Percentiles rank a stretch among this genome's conserved stretches.
These are phyloP conservation scores for Caenorhabditis sinica DNA, from an alignment of 2,888 invertebrate species.

Conservation along the genomic window DNA sequence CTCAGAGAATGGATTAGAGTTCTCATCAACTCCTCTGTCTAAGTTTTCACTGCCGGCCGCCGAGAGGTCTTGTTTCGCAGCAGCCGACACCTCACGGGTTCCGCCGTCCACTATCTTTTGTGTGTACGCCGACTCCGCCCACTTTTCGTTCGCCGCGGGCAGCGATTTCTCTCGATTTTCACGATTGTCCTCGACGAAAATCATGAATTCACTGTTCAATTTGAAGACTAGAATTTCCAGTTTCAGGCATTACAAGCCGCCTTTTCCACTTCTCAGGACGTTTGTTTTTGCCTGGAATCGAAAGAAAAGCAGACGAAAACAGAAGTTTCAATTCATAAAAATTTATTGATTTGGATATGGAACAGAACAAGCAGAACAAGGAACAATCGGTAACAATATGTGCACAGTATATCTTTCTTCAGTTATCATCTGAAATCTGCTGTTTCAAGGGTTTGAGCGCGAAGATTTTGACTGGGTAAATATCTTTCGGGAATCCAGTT, in stretches of 20 bases:
- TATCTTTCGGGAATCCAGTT: conserved; percentile 91
- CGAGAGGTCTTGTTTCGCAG: conserved; percentile 12
- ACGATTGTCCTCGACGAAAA: too few species aligned
- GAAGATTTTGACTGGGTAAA: conserved; percentile 85
- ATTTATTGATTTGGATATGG: conserved; percentile 1
- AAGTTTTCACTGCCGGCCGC: neutral
- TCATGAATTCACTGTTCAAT: too few species aligned
- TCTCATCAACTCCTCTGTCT: conserved; percentile 63
- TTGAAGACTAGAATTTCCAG: too few species aligned
- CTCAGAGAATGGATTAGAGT: conserved; percentile 67
- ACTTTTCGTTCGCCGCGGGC: neutral
- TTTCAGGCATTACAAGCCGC: too few species aligned
- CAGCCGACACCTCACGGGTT: conserved; percentile 44
- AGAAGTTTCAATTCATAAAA: neutral
- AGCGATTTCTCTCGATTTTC: neutral
- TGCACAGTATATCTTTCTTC: neutral
- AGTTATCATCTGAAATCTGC: conserved; percentile 2
- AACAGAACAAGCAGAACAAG: conserved; percentile 24
- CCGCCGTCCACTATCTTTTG: conserved; percentile 35
- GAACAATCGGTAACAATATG: neutral
- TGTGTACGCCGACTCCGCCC: conserved; percentile 19
- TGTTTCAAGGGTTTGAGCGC: conserved; percentile 71
- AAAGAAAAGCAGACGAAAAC: neutral
- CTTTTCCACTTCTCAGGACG: too few species aligned
- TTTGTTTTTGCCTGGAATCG: too few species aligned